Conservation (phyloP, 2,797 vertebrate species). For the Vultur gryphus region DNA sequence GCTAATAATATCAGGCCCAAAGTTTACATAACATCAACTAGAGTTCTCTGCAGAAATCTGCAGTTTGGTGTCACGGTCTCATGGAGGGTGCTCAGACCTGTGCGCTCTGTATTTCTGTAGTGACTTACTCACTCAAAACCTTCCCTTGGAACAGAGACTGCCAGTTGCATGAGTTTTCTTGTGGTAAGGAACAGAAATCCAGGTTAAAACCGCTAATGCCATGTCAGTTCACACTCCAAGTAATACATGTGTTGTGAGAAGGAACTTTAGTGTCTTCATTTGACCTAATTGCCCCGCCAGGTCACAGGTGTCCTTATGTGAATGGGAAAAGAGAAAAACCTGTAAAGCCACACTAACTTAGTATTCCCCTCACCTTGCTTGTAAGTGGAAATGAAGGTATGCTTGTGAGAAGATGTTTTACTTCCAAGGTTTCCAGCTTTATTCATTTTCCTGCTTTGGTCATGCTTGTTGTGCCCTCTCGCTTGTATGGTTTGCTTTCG, state of each 20-base stretch:
- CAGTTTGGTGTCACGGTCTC: fast-evolving
- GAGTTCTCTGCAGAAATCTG: background rate
- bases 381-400: background rate
- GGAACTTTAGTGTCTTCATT: background rate
- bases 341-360: background rate
- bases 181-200: background rate
- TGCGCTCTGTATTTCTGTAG: background rate
- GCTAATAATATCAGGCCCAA: background rate
- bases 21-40: background rate
- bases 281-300: fast-evolving
- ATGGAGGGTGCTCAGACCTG: background rate
- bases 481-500: fast-evolving
- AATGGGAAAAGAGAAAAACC: background rate
- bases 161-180: background rate
- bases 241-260: fast-evolving
- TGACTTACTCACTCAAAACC: background rate
- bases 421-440: background rate
- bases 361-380: background rate
- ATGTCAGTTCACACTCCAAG: background rate
- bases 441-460: background rate
- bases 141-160: background rate
- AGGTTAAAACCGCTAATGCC: background rate
- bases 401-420: background rate
- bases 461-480: background rate
- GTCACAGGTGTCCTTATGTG: background rate